These are phyloP conservation scores for Percina caprodes DNA, from an alignment of 2,113 vertebrate genomes.

Conservation along the genomic window DNA sequence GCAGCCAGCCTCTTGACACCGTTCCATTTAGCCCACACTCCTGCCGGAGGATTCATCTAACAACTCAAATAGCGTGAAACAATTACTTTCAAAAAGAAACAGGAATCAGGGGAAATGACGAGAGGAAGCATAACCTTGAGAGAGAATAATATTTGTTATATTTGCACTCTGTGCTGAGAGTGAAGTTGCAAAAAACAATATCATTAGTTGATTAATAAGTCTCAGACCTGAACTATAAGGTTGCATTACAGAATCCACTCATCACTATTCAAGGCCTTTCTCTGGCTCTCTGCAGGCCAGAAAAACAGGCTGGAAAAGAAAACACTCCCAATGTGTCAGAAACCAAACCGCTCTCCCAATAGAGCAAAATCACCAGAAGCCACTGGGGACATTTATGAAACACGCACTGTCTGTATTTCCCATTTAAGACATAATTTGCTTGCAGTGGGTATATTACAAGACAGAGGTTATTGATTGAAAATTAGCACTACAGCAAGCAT, in stretches of 20 bases:
- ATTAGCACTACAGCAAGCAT: conserved; percentile 40
- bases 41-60: conserved; percentile 74
- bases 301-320: conserved; percentile 34
- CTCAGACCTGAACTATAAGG: conserved; percentile 48
- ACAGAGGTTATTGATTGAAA: conserved; percentile 55
- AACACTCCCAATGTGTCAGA: conserved; percentile 49
- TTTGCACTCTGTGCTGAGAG: conserved; percentile 33
- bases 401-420: conserved; percentile 36
- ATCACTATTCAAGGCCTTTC: conserved; percentile 65
- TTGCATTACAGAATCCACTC: conserved; percentile 57
- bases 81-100: conserved; percentile 72
- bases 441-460: conserved; percentile 27
- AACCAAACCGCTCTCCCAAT: conserved; percentile 57
- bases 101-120: conserved; percentile 66
- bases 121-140: conserved; percentile 69
- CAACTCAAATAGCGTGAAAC: conserved; percentile 68
- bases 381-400: conserved; percentile 49
- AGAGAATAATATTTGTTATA: conserved; percentile 53
- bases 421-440: conserved; percentile 62
- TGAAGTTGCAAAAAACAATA: conserved; percentile 39
- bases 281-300: conserved; percentile 31
- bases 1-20: conserved; percentile 79
- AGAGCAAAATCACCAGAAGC: conserved; percentile 61
- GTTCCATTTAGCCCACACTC: conserved; percentile 79
- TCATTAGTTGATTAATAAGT: conserved; percentile 63